A percentile compares a stretch with the other conserved stretches of the same genome.
Evolutionary conservation across 2,797 vertebrate genomes (phyloP).

Genomic region (Epinephelus awoara): DNA sequence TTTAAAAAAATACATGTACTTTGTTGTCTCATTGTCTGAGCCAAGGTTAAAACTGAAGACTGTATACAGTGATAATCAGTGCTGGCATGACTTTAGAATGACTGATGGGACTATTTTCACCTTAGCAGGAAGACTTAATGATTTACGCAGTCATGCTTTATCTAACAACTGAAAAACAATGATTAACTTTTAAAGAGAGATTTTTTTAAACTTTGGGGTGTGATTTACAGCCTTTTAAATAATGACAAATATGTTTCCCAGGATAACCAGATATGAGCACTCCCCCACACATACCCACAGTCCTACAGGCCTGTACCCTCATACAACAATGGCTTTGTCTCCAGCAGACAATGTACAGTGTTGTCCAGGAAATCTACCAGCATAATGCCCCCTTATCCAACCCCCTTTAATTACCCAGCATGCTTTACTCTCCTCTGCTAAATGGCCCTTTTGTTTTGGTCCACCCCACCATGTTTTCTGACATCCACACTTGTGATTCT

Average conservation of each 20-base stretch:
- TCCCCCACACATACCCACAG: slow-evolving; percentile 37
- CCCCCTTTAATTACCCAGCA: slow-evolving; percentile 78
- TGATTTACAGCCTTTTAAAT: slow-evolving; percentile 46
- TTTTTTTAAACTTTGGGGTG: slow-evolving; percentile 6
- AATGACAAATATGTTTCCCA: slow-evolving; percentile 45
- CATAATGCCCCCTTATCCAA: slow-evolving; percentile 65
- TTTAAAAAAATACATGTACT: too few relatives aligned
- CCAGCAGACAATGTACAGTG: slow-evolving; percentile 67
- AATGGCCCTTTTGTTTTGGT: slow-evolving; percentile 73
- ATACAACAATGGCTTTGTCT: slow-evolving; percentile 79
- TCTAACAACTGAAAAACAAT: not conserved
- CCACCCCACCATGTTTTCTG: slow-evolving; percentile 60
- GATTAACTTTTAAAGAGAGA: not conserved
- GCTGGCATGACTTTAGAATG: not conserved
- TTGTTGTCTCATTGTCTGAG: not conserved
- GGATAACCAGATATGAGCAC: slow-evolving; percentile 32
- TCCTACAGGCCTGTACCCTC: slow-evolving; percentile 46
- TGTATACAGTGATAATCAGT: not conserved
- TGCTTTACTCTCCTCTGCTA: slow-evolving; percentile 59
- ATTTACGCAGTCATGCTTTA: not conserved
- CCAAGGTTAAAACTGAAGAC: not conserved
- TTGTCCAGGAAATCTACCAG: slow-evolving; percentile 74
- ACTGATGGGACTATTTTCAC: not conserved
- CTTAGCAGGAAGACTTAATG: not conserved
- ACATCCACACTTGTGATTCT: slow-evolving; percentile 51